Conservation (phyloP, 1,140 invertebrate genomes). For the Leucophenga varia region DNA sequence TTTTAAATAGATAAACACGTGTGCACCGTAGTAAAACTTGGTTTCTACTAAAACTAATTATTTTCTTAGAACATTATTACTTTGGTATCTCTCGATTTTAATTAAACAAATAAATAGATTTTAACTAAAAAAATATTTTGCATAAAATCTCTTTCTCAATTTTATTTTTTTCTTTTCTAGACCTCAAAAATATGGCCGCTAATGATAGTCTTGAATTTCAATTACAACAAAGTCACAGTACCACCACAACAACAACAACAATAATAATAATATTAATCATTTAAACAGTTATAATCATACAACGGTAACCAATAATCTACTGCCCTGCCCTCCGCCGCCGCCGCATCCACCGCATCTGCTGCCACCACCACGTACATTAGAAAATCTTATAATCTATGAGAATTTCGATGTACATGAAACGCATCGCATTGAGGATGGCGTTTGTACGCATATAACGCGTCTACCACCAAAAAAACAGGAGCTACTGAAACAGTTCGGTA, state of each 20-base stretch:
- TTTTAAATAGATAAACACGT: no score
- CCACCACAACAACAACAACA: constrained; percentile 20
- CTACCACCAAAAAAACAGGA: constrained; percentile 56
- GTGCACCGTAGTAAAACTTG: no score
- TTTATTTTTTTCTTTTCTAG: constrained; percentile 31
- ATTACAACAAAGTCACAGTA: constrained; percentile 19
- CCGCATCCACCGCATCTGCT: not conserved
- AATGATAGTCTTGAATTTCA: constrained; percentile 46
- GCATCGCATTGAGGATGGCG: constrained; percentile 51
- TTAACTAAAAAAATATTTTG: not conserved
- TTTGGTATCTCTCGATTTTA: no score
- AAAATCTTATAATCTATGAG: constrained; percentile 51
- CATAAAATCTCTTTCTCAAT: not conserved
- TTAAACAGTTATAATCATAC: constrained; percentile 10
- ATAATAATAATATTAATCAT: not conserved
- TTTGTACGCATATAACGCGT: constrained; percentile 52
- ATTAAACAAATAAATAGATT: not conserved
- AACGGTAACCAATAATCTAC: constrained; percentile 1
- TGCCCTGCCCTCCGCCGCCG: constrained; percentile 11
- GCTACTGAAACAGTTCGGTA: constrained; percentile 57
- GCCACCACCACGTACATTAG: constrained; percentile 25
- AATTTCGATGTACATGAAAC: constrained; percentile 54
- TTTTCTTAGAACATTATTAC: no score
- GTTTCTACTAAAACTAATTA: no score
- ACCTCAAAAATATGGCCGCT: constrained; percentile 48